These are phyloP conservation scores for Schizotus pectinicornis DNA, from an alignment of 2,888 invertebrate species.

Conservation along the genomic window DNA sequence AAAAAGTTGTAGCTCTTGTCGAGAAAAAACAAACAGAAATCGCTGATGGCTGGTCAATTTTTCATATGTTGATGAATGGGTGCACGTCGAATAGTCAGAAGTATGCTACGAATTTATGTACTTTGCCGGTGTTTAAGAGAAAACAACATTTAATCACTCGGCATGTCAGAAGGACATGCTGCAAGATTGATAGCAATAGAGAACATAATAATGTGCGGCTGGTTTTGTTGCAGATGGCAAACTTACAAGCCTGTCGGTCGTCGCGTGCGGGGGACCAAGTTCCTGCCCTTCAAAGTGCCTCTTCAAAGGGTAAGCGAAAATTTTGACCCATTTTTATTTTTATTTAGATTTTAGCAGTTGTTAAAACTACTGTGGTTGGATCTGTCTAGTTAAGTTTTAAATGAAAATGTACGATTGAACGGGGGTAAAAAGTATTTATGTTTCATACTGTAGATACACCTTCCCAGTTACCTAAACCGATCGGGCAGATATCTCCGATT, in stretches of 20 bases:
- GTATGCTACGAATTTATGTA: conserved; percentile 24
- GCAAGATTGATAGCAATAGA: conserved; percentile 27
- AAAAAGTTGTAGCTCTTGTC: too few relatives aligned
- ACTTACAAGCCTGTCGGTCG: conserved; percentile 68
- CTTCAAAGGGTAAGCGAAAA: conserved; percentile 61
- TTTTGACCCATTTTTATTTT: not conserved
- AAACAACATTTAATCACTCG: conserved; percentile 28
- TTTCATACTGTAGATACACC: too few relatives aligned
- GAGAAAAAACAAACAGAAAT: too few relatives aligned
- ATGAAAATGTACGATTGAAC: too few relatives aligned
- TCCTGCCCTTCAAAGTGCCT: conserved; percentile 81
- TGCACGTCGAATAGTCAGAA: conserved; percentile 20
- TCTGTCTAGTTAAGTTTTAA: too few relatives aligned
- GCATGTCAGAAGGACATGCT: conserved; percentile 23
- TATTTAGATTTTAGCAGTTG: too few relatives aligned
- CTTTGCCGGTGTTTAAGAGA: conserved; percentile 30
- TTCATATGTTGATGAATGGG: conserved; percentile 18
- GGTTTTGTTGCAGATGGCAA: conserved; percentile 64
- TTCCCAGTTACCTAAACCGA: too few relatives aligned
- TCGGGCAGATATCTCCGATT: too few relatives aligned
- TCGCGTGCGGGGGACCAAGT: conserved; percentile 70
- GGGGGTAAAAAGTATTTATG: too few relatives aligned
- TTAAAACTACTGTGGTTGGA: too few relatives aligned
- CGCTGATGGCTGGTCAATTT: conserved; percentile 3
- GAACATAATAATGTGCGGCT: conserved; percentile 7